A percentile compares a stretch with the other conserved stretches of the same genome.
These are phyloP conservation scores for Virgularia gustaviana DNA, from an alignment of 92 coral and sea anemone genomes.

Conservation along the genomic window DNA sequence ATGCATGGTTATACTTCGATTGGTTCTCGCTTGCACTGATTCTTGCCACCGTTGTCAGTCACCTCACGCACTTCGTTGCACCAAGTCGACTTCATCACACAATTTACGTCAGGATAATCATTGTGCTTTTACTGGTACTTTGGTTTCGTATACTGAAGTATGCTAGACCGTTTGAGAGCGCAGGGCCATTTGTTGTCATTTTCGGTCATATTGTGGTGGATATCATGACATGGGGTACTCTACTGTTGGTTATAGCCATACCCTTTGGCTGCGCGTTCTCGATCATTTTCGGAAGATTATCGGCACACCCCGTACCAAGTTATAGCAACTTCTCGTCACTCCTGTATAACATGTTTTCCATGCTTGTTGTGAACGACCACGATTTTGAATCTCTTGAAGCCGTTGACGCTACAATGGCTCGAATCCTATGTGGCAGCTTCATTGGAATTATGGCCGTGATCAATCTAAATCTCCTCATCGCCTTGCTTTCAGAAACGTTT, in stretches of 20 bases:
- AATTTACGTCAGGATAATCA: neutral
- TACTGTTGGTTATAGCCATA: neutral
- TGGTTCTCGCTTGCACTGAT: neutral
- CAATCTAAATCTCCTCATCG: neutral
- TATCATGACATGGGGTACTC: neutral
- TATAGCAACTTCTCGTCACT: neutral
- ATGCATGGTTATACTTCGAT: neutral
- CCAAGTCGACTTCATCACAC: neutral
- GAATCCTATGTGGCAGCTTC: neutral
- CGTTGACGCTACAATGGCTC: neutral
- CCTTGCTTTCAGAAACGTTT: conserved; percentile 4
- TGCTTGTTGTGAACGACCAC: neutral
- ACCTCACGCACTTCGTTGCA: neutral
- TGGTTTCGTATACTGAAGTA: neutral
- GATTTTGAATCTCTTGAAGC: neutral
- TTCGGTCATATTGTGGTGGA: neutral
- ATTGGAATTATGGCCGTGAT: neutral
- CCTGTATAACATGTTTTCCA: neutral
- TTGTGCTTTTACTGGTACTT: neutral
- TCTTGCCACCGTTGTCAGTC: neutral
- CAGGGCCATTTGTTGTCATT: neutral
- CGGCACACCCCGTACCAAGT: neutral
- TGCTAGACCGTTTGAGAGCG: neutral
- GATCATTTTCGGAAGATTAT: neutral
- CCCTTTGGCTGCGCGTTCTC: neutral